Percentiles rank a stretch among this genome's conserved stretches.
phyloP scores from a whole-genome alignment of 2,797 vertebrate species.

The Pagetopsis macropterus region DNA sequence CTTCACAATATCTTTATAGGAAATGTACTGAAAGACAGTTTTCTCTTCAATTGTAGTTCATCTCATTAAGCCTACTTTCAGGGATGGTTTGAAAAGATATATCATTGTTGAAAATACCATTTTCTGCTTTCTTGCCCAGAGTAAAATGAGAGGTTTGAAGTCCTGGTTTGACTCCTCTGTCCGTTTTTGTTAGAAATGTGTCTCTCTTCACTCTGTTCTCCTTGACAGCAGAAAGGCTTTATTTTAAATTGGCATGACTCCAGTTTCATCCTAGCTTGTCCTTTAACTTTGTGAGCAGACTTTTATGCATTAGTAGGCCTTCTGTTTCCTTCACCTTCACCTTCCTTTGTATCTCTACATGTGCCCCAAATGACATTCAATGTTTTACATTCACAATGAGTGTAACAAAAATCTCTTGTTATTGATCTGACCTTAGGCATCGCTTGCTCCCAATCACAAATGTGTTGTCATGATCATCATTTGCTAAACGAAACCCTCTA shows the following conservation, averaged over 20 bases:
- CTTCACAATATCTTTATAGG: neutral
- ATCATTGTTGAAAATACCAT: neutral
- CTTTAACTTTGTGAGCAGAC: slow-evolving; percentile 15
- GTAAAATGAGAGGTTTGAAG: neutral
- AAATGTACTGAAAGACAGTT: neutral
- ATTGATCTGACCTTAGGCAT: slow-evolving; percentile 21
- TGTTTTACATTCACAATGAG: slow-evolving; percentile 18
- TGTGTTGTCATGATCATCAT: neutral
- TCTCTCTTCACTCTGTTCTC: slow-evolving; percentile 16
- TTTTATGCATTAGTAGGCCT: neutral
- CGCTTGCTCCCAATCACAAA: neutral
- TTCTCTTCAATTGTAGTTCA: neutral
- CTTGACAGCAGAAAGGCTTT: slow-evolving; percentile 20
- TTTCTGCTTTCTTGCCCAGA: neutral
- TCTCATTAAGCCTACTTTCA: neutral
- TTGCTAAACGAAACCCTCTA: neutral
- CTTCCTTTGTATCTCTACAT: slow-evolving; percentile 27
- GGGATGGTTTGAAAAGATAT: neutral
- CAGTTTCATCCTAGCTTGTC: slow-evolving; percentile 37
- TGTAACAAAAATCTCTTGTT: slow-evolving; percentile 2
- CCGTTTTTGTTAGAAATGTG: slow-evolving; percentile 3
- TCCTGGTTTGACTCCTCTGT: slow-evolving; percentile 3
- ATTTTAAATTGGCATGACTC: slow-evolving; percentile 17
- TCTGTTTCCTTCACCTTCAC: slow-evolving; percentile 14
- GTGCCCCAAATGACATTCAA: slow-evolving; percentile 19